Conservation (phyloP, 2,888 invertebrate species). For the Hylaea fasciaria region DNA sequence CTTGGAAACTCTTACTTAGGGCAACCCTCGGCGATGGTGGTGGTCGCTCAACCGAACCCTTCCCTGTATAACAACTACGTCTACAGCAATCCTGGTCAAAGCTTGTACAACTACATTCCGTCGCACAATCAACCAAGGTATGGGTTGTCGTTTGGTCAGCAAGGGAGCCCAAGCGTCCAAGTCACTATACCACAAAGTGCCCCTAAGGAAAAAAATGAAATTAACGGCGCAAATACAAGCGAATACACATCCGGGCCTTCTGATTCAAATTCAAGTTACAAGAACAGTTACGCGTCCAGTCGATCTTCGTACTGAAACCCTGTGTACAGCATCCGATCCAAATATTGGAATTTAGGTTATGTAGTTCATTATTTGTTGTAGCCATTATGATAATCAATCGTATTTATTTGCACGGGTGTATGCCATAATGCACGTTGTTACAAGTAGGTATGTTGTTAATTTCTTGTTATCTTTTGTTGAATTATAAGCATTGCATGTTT, state of each 20-base stretch:
- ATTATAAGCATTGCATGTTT: slow-evolving; percentile 37
- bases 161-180: slow-evolving; percentile 60
- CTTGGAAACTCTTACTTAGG: slow-evolving; percentile 63
- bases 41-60: slow-evolving; percentile 70
- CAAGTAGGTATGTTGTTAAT: slow-evolving; percentile 29
- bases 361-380: slow-evolving; percentile 41
- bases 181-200: slow-evolving; percentile 57
- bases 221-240: slow-evolving; percentile 53
- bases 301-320: slow-evolving; percentile 63
- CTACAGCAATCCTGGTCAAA: slow-evolving; percentile 67
- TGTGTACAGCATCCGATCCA: slow-evolving; percentile 25
- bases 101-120: slow-evolving; percentile 73
- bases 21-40: slow-evolving; percentile 70
- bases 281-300: slow-evolving; percentile 62
- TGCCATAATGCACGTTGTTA: slow-evolving; percentile 28
- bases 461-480: slow-evolving; percentile 33
- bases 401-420: slow-evolving; percentile 54
- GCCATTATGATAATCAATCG: slow-evolving; percentile 54
- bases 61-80: slow-evolving; percentile 67
- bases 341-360: slow-evolving; percentile 24
- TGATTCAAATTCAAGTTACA: slow-evolving; percentile 66
- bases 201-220: slow-evolving; percentile 74
- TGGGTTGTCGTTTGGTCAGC: slow-evolving; percentile 57
- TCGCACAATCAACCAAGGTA: slow-evolving; percentile 70
- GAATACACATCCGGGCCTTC: slow-evolving; percentile 65